Evolutionary conservation across 2,797 vertebrate genomes (phyloP).

Genomic region (Thamnophis elegans): DNA sequence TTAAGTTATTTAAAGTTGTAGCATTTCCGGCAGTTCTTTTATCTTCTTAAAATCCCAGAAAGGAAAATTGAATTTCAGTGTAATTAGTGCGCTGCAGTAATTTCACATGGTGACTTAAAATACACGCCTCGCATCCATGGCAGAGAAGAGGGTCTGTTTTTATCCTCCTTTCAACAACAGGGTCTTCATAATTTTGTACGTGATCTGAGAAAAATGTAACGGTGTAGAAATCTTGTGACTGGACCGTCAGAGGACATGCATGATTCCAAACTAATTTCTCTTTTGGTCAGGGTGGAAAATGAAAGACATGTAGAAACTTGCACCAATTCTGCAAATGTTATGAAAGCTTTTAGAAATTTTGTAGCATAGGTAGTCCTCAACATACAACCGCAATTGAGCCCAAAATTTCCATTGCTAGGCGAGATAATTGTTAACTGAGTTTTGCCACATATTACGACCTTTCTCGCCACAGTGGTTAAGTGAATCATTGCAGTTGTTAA

Average conservation of each 20-base stretch:
- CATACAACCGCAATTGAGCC: neutral
- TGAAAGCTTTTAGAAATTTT: neutral
- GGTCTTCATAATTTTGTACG: constrained; percentile 7
- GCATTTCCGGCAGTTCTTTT: constrained; percentile 3
- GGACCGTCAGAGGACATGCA: neutral
- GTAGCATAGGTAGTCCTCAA: neutral
- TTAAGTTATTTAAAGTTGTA: neutral
- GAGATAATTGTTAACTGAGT: neutral
- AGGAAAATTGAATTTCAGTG: constrained; percentile 44
- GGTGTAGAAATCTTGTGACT: neutral
- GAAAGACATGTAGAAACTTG: neutral
- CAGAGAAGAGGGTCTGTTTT: constrained; percentile 21
- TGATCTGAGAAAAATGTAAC: constrained; percentile 13
- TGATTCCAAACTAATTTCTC: neutral
- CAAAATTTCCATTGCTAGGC: neutral
- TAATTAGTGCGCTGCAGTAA: constrained; percentile 31
- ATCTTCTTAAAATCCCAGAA: constrained; percentile 44
- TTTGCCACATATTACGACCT: neutral
- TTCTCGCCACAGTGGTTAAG: neutral
- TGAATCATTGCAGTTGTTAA: neutral
- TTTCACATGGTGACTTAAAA: constrained; percentile 31
- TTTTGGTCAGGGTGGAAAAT: neutral
- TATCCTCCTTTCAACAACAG: constrained; percentile 40
- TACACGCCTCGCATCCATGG: constrained; percentile 37
- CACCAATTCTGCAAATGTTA: neutral